Evolutionary conservation across 2,113 vertebrate species (phyloP).

Genomic region (Stigmatopora argus): DNA sequence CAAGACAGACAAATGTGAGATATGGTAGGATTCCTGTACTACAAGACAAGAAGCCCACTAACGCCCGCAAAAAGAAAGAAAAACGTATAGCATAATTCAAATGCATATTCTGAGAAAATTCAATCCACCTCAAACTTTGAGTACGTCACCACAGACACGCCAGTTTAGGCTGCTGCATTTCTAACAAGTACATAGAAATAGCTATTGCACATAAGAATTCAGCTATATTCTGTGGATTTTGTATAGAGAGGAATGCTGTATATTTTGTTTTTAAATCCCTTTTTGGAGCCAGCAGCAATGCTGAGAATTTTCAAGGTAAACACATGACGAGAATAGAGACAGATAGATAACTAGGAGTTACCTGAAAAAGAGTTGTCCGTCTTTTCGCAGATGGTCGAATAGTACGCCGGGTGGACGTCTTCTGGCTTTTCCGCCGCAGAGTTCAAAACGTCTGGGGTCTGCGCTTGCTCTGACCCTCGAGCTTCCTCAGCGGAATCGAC

Average conservation of each 20-base stretch:
- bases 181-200: conserved; percentile 44
- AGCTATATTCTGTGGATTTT: conserved; percentile 51
- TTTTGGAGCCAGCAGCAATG: conserved; percentile 49
- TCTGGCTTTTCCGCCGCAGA: conserved; percentile 40
- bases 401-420: conserved; percentile 62
- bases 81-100: conserved; percentile 56
- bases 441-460: conserved; percentile 26
- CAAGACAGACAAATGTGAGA: conserved; percentile 42
- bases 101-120: conserved; percentile 34
- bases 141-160: conserved; percentile 8
- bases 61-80: conserved; percentile 27
- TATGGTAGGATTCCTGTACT: conserved; percentile 24
- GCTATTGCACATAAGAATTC: conserved; percentile 75
- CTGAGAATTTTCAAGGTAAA: conserved; percentile 45
- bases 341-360: conserved; percentile 71
- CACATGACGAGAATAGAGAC: conserved; percentile 21
- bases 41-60: conserved; percentile 12
- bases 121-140: conserved; percentile 29
- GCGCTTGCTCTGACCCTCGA: conserved; percentile 9
- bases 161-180: not conserved
- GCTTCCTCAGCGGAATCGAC: conserved; percentile 20
- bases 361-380: conserved; percentile 73
- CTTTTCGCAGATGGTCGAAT: conserved; percentile 70
- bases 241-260: conserved; percentile 33
- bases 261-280: conserved; percentile 3